Conservation (phyloP, 1,140 invertebrate species). For the Atta colombica region DNA sequence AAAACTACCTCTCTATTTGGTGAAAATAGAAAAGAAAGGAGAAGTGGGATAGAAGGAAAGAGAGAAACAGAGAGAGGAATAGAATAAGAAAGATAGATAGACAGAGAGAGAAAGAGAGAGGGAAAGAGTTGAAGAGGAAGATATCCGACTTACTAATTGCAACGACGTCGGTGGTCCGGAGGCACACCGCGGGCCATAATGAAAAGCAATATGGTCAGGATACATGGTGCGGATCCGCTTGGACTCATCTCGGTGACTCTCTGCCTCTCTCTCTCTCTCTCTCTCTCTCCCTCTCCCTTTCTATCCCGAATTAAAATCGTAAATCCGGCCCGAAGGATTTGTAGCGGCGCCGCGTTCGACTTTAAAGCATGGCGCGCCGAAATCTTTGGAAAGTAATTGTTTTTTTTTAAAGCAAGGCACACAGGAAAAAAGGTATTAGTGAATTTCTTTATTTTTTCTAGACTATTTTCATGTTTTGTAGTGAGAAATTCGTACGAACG, state of each 20-base stretch:
- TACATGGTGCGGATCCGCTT: slow-evolving; percentile 63
- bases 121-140: slow-evolving; percentile 65
- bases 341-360: slow-evolving; percentile 29
- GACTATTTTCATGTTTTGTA: background rate
- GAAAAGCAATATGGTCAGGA: slow-evolving; percentile 77
- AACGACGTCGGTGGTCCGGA: slow-evolving; percentile 78
- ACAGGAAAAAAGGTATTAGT: background rate
- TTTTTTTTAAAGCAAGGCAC: slow-evolving; percentile 11
- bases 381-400: slow-evolving; percentile 23
- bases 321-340: slow-evolving; percentile 67
- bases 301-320: slow-evolving; percentile 71
- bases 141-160: slow-evolving; percentile 81
- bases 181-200: slow-evolving; percentile 74
- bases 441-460: background rate
- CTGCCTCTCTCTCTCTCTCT: slow-evolving; percentile 5
- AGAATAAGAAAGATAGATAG: background rate
- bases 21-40: background rate
- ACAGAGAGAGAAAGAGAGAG: slow-evolving; percentile 59
- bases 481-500: background rate
- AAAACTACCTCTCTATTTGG: slow-evolving; percentile 29
- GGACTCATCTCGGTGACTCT: slow-evolving; percentile 66
- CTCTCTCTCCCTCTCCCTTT: too few species aligned
- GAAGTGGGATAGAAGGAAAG: background rate
- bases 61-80: too few species aligned
- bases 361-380: slow-evolving; percentile 14